Evolutionary conservation across 2,888 invertebrate genomes (phyloP).

Genomic region (Oligia strigilis): DNA sequence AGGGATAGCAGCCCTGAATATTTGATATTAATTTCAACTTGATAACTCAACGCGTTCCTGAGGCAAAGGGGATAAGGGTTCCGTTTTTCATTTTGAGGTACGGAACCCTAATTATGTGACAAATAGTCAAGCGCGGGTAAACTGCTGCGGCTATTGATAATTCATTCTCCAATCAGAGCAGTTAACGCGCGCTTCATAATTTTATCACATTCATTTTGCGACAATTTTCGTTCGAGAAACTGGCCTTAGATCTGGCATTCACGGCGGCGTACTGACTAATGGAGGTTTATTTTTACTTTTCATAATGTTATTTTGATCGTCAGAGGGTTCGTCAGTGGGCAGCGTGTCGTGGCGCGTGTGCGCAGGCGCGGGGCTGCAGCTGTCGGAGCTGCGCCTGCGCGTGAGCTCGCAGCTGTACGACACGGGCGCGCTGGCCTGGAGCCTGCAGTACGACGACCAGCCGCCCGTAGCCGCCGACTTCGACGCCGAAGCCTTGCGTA

Average conservation of each 20-base stretch:
- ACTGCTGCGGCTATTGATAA: not conserved
- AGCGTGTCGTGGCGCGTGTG: slow-evolving; percentile 75
- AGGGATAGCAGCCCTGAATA: too few relatives aligned
- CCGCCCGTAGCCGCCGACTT: slow-evolving; percentile 53
- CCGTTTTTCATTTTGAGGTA: too few relatives aligned
- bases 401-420: slow-evolving; percentile 65
- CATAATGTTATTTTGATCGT: not conserved
- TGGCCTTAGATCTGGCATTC: not conserved
- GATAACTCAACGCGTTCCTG: too few relatives aligned
- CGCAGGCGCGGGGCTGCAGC: slow-evolving; percentile 45
- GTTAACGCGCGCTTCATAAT: not conserved
- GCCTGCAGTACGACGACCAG: slow-evolving; percentile 71
- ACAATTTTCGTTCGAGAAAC: not conserved
- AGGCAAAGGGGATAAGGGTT: too few relatives aligned
- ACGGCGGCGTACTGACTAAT: not conserved
- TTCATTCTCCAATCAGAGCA: not conserved
- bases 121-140: not conserved
- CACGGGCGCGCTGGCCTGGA: slow-evolving; percentile 72
- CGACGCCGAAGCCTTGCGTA: slow-evolving; percentile 56
- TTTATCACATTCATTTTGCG: not conserved
- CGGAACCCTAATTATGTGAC: not conserved
- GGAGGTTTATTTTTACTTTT: not conserved
- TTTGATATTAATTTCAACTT: too few relatives aligned
- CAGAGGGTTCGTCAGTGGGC: slow-evolving; percentile 73
- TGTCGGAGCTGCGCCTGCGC: slow-evolving; percentile 41